Conservation (phyloP, 2,797 vertebrate species). For the Poecile montanus region DNA sequence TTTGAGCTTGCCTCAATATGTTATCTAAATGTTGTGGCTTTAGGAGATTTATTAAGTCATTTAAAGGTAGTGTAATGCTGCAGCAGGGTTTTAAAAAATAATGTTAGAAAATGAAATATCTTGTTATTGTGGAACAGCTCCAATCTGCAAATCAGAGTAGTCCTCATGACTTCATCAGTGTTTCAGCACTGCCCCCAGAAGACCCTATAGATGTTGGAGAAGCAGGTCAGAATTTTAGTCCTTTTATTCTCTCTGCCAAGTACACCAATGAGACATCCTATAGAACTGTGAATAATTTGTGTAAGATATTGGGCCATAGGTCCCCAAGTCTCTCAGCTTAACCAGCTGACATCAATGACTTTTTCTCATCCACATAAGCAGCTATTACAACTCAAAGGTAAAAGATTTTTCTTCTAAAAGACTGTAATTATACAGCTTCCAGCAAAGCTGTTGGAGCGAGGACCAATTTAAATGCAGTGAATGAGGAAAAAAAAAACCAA, state of each 20-base stretch:
- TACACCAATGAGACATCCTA: neutral
- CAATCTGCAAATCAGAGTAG: neutral
- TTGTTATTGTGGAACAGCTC: neutral
- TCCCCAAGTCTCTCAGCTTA: neutral
- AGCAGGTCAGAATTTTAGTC: neutral
- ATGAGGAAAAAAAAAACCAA: neutral
- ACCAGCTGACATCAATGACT: neutral
- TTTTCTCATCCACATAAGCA: neutral
- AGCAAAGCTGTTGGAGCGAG: neutral
- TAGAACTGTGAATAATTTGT: neutral
- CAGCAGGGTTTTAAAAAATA: neutral
- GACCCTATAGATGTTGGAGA: neutral
- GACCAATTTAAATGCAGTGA: slow-evolving; percentile 19
- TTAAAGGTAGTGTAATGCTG: neutral
- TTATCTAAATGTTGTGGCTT: neutral
- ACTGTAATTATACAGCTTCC: neutral
- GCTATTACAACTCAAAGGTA: neutral
- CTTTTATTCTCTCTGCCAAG: neutral
- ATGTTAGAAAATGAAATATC: neutral
- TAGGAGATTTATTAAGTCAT: neutral
- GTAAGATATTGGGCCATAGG: neutral
- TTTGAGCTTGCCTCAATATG: neutral
- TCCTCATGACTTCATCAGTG: neutral
- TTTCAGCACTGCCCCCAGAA: neutral
- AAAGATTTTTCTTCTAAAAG: slow-evolving; percentile 1